These are phyloP conservation scores for Pemphigus obesinymphae DNA, from an alignment of 1,140 invertebrate species.

Conservation along the genomic window DNA sequence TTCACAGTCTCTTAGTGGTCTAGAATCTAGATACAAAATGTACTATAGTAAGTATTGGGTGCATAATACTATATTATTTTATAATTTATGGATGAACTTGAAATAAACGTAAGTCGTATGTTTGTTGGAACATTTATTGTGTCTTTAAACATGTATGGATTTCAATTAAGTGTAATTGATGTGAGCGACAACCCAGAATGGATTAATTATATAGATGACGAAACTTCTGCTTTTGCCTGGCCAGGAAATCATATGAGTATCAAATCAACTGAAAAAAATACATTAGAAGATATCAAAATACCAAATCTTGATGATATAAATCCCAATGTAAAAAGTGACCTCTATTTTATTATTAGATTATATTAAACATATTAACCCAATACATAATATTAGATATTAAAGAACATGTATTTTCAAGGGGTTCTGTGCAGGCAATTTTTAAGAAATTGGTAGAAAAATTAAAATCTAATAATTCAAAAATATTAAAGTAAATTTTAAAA, in stretches of 20 bases:
- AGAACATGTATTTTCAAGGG: too few species aligned
- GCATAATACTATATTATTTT: too few species aligned
- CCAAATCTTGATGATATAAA: constrained; percentile 27
- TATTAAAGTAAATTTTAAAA: too few species aligned
- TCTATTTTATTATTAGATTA: too few species aligned
- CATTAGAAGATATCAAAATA: neutral
- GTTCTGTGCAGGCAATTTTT: too few species aligned
- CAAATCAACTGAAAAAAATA: neutral
- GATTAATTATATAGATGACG: constrained; percentile 57
- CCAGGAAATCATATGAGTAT: constrained; percentile 45
- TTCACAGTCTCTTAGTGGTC: too few species aligned
- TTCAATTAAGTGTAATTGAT: constrained; percentile 69
- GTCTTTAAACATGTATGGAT: constrained; percentile 74
- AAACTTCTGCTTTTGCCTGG: constrained; percentile 60
- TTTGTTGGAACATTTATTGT: constrained; percentile 72
- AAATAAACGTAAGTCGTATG: constrained; percentile 58
- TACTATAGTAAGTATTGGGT: too few species aligned
- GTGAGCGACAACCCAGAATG: constrained; percentile 54
- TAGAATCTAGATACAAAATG: too few species aligned
- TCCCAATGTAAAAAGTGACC: constrained; percentile 19
- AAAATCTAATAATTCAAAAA: too few species aligned
- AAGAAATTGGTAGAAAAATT: too few species aligned
- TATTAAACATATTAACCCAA: too few species aligned
- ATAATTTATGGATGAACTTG: constrained; percentile 53
- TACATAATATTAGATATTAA: too few species aligned